Evolutionary conservation across 2,888 invertebrate species (phyloP), one percentile per base, ranked within the genome.

Genomic region (Torymus aiolomorphi): DNA sequence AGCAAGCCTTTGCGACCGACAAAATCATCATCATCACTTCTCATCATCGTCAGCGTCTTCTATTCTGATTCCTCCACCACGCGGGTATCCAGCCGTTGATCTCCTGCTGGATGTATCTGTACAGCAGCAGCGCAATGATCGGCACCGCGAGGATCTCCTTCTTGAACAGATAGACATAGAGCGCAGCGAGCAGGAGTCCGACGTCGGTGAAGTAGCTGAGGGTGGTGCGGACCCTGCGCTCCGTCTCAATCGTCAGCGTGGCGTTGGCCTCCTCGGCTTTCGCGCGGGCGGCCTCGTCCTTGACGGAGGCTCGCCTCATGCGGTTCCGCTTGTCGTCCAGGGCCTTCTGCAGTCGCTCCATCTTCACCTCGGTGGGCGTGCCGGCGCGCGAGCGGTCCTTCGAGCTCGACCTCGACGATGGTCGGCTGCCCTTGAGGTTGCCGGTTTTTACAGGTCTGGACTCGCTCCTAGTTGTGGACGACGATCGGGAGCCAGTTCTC

Each of bases 131-230:
- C 59, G 94, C 92, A 80, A 96, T 92, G 84, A 96, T 93, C 52
- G 96, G 96, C 84, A 96, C 92, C n/a, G 96, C 95, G 67, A 96
- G 92, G 83, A 95, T 92, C 87, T 96, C 95, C 87, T 95, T 95
- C 86, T 95, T 95, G 87, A 96, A 96, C 76, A 96, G 90, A 90
- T 96, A 96, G 54, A 96, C 92, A 94, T 96, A 96, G 88, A 95
- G 94, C 31, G 96, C 96, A 14, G 96, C 93, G 56, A 94, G 83
- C 80, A 96, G 93, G 86, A 96, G 92, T 61, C 95, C 94, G 79
- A 96, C 88, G 88, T 96, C 96, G 0, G 95, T 95, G 31, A 94
- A 91, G 87, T 95, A 96, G 87, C 94, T 95, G 31, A 96, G 91
- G 0, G 93, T 93, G 1, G 94, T 93, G 82, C 94, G 92, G 0